phyloP scores from a whole-genome alignment of 2,888 invertebrate species.

The Zygogramma bicolorata region DNA sequence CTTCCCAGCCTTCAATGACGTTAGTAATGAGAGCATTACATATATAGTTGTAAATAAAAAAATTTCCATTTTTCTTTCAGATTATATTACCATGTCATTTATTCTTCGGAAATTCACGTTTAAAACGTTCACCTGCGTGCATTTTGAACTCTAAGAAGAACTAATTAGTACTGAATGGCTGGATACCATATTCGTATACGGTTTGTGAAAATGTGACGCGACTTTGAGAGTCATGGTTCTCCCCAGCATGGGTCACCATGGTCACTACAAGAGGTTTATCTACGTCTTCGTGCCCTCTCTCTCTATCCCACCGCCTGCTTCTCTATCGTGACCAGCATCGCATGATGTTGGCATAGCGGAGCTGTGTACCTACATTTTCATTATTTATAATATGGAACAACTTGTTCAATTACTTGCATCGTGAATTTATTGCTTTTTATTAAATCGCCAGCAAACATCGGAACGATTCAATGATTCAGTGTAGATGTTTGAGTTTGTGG shows the following conservation, averaged over 20 bases:
- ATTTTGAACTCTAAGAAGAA: too few species aligned
- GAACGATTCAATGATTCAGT: slow-evolving; percentile 2
- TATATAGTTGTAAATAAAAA: too few species aligned
- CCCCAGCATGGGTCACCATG: slow-evolving; percentile 42
- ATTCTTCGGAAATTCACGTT: too few species aligned
- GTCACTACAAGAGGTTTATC: not conserved
- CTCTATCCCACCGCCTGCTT: too few species aligned
- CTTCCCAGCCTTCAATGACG: too few species aligned
- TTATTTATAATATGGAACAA: slow-evolving; percentile 40
- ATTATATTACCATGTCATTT: too few species aligned
- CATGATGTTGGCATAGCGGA: slow-evolving; percentile 20
- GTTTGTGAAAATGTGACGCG: slow-evolving; percentile 50
- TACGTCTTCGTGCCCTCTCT: not conserved
- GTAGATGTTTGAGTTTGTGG: not conserved
- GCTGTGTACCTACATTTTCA: slow-evolving; percentile 37
- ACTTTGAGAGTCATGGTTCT: slow-evolving; percentile 46
- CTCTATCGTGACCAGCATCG: not conserved
- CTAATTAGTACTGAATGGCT: slow-evolving; percentile 26
- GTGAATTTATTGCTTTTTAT: slow-evolving; percentile 34
- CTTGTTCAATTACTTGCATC: slow-evolving; percentile 38
- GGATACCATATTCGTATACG: slow-evolving; percentile 45
- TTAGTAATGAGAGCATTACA: too few species aligned
- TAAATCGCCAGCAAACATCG: slow-evolving; percentile 23
- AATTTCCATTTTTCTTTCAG: too few species aligned
- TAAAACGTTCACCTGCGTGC: too few species aligned